Evolutionary conservation across 2,797 vertebrate species (phyloP), one percentile per base, ranked within the genome.

Genomic region (Neostethus bicornis): DNA sequence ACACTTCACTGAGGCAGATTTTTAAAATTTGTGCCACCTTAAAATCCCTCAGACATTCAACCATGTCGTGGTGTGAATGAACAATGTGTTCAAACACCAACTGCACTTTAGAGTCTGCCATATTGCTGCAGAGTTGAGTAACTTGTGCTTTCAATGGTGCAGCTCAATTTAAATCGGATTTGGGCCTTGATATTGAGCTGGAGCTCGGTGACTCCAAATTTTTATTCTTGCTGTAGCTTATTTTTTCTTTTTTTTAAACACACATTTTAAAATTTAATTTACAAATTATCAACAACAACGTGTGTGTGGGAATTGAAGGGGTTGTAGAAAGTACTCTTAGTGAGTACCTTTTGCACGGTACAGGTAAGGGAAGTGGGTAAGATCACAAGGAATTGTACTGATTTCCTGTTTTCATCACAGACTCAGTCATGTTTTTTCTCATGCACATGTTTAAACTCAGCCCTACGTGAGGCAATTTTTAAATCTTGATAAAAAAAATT

Each of bases 281-380:
- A n/a, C n/a, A n/a, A n/a, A n/a, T n/a, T 28, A 35, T 16, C 34
- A 7, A 26, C 25, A 42, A 3, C 23, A 31, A 61, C 32, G 2
- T 5, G 4, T 1, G 5, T n/a, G n/a, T 7, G 1, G 25, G 26
- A 23, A 8, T n/a, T 14, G 7, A 4, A 21, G 19, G 29, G n/a
- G 7, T 13, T 32, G 11, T 32, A 4, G 9, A 31, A 29, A 31
- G 31, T 10, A 16, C 21, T 21, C 79, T 57, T 38, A 66, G 20
- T 19, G 28, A 42, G 52, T 47, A 25, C 56, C 64, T 60, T 73
- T 45, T 83, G 67, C 66, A 77, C 39, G 9, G 44, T 5, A 60
- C 77, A 85, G 70, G 79, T 85, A 66, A 66, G 68, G 86, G 86
- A 88, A 87, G 85, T 89, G 81, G 81, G 68, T 68, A 61, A 61